Conservation (phyloP, 2,888 invertebrate genomes). For the Nezara viridula region DNA sequence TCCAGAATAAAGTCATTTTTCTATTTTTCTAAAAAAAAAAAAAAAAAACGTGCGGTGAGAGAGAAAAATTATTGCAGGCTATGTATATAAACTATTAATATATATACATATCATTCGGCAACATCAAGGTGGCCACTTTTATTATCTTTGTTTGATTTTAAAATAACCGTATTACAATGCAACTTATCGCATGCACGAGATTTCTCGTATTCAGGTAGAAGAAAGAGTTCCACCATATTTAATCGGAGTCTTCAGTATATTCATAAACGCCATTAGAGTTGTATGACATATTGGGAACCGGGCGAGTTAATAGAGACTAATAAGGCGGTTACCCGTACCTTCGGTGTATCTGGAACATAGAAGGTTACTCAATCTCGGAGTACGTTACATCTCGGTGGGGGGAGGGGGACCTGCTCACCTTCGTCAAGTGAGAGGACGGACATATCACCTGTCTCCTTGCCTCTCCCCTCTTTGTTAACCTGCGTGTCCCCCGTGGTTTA, state of each 20-base stretch:
- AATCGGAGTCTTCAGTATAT: background rate
- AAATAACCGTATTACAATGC: too few species aligned
- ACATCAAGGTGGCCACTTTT: too few species aligned
- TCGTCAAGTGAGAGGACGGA: constrained; percentile 31
- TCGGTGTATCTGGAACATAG: constrained; percentile 16
- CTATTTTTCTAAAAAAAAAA: too few species aligned
- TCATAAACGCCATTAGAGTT: background rate
- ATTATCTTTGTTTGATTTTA: too few species aligned
- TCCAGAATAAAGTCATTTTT: too few species aligned
- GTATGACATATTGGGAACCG: background rate
- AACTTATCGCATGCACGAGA: too few species aligned
- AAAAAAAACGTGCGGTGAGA: too few species aligned
- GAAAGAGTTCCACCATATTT: background rate
- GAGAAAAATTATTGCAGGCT: too few species aligned
- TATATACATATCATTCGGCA: too few species aligned
- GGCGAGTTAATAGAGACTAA: background rate
- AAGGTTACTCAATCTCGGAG: background rate
- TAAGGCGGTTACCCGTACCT: constrained; percentile 11
- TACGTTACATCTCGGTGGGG: background rate
- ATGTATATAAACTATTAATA: too few species aligned
- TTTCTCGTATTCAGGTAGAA: too few species aligned
- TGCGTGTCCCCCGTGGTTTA: background rate
- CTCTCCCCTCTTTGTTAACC: background rate
- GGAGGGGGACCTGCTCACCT: constrained; percentile 28
- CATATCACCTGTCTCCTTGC: constrained; percentile 26